Evolutionary conservation across 2,797 vertebrate genomes (phyloP), one percentile per base, ranked within the genome.

Genomic region (Xenops minutus): DNA sequence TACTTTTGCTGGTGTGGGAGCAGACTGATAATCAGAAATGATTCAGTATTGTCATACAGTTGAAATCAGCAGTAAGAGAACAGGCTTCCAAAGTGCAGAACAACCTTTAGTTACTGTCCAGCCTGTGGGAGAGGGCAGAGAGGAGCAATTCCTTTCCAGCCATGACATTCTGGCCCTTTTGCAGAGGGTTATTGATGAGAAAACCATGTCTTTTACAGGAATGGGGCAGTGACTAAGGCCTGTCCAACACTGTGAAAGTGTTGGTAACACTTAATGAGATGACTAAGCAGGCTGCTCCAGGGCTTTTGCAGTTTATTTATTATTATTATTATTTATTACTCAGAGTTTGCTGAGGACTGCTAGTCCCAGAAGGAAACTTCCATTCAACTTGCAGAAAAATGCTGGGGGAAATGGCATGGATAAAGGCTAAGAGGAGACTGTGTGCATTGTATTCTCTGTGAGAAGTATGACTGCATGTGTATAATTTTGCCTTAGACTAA

Each of bases 251-350:
- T 95, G 69, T 93, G 85, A 88, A 95, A 97, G 96, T 95, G 89
- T 82, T 92, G 89, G 85, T 93, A 85, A 87, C 93, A 72, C 84
- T 95, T 95, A 79, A 93, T 93, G 96, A 90, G 92, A 92, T 96
- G 95, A 96, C 94, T 96, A 95, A 94, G 81, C 80, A 96, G 69
- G 67, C 80, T 89, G 80, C 85, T 96, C 26, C 52, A 37, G 76
- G 67, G 67, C 71, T 86, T 90, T 87, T 73, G 74, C 72, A 74
- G 83, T 88, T 63, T 93, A 92, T 95, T 95, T 96, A 52, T 89
- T 92, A 68, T 94, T 92, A 68, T 94, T 93, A 66, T 92, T 96
- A 94, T 96, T 96, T 95, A 90, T 96, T 97, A 78, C 80, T 89
- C 63, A 76, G 68, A 85, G 56, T 82, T 94, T 92, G 73, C 88